These are phyloP conservation scores for Sesamia inferens DNA, from an alignment of 2,888 invertebrate genomes.

Conservation along the genomic window DNA sequence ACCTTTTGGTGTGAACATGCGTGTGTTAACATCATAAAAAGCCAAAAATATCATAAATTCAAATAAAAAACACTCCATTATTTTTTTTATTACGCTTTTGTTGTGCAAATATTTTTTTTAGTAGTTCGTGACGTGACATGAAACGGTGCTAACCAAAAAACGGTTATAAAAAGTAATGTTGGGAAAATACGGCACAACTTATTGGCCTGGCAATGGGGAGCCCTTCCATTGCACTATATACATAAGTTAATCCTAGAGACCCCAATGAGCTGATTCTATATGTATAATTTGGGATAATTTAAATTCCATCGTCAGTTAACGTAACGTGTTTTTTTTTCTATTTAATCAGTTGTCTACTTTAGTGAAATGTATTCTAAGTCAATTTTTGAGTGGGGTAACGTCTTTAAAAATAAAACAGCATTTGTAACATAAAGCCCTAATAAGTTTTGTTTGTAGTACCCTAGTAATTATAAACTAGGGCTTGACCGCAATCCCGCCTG, in stretches of 20 bases:
- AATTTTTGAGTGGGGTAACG: not conserved
- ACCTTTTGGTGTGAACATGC: constrained; percentile 2
- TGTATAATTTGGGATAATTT: not conserved
- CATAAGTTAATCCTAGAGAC: not conserved
- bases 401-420: no score
- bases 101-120: constrained; percentile 17
- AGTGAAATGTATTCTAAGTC: not conserved
- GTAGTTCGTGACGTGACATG: constrained; percentile 20
- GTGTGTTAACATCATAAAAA: constrained; percentile 17
- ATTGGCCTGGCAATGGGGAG: not conserved
- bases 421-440: not conserved
- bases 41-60: constrained; percentile 31
- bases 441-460: no score
- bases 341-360: not conserved
- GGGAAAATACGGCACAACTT: not conserved
- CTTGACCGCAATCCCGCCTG: no score
- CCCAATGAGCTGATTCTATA: no score
- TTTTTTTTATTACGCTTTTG: constrained; percentile 30
- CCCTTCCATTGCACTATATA: not conserved
- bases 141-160: not conserved
- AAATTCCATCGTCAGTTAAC: not conserved
- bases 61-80: constrained; percentile 33
- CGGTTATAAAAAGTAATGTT: constrained; percentile 20
- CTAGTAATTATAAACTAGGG: no score
- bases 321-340: no score